Evolutionary conservation across 2,113 vertebrate species (phyloP), one percentile per base, ranked within the genome.

Genomic region (Osmerus mordax): DNA sequence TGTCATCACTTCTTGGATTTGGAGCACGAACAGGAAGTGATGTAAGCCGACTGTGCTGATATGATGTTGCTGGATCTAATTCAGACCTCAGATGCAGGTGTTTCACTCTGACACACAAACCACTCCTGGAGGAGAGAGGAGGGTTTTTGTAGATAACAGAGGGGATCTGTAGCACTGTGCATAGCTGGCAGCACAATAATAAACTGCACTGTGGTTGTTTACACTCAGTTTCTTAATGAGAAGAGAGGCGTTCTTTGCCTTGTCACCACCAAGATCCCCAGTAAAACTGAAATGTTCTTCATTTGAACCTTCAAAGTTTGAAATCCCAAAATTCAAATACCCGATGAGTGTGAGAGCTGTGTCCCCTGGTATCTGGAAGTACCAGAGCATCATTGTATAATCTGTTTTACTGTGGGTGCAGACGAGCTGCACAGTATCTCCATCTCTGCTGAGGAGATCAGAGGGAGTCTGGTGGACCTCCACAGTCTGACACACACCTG

Each of bases 81-180:
- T n/a, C n/a, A n/a, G n/a, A n/a, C n/a, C n/a, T n/a, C n/a, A n/a
- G n/a, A n/a, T n/a, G n/a, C n/a, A n/a, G n/a, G n/a, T n/a, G n/a
- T n/a, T n/a, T n/a, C n/a, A n/a, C n/a, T n/a, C n/a, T n/a, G n/a
- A n/a, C n/a, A n/a, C n/a, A n/a, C n/a, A n/a, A n/a, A n/a, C n/a
- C n/a, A n/a, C n/a, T n/a, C n/a, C n/a, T n/a, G n/a, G n/a, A n/a
- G n/a, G n/a, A n/a, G n/a, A n/a, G n/a, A 60, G 25, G 52, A 21
- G 19, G n/a, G 0, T 52, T 61, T 59, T 66, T 79, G 74, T 51
- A 52, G 79, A 9, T 84, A 87, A 1, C 87, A 89, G 25, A 25
- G 25, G 2, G 25, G 53, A 76, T 25, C 25, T 25, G 25, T 1
- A 25, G 25, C 1, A 25, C 25, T 25, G 25, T 25, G 25, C 25